Conservation (phyloP, 2,888 invertebrate species). For the Agrotis puta region DNA sequence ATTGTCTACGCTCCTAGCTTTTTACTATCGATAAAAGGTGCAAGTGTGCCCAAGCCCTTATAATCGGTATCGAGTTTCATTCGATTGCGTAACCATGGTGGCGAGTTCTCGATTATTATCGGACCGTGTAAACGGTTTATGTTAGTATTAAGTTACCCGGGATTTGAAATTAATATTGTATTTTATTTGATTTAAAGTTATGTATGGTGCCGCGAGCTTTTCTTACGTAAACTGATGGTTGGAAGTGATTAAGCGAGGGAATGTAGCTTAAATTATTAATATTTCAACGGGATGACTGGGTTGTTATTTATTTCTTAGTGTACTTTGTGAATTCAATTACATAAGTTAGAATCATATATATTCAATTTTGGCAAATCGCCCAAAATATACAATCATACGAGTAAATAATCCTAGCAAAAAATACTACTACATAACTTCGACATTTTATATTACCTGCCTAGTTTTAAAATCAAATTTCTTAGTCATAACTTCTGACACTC, state of each 20-base stretch:
- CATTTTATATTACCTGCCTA: background rate
- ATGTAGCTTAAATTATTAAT: background rate
- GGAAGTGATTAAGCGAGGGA: background rate
- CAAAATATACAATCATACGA: background rate
- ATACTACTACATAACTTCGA: background rate
- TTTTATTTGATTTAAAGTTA: conserved; percentile 45
- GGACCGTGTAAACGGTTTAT: conserved; percentile 54
- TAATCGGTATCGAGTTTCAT: conserved; percentile 60
- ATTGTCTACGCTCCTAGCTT: too few relatives aligned
- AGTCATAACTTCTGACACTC: background rate
- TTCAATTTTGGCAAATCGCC: too few relatives aligned
- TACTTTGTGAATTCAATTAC: too few relatives aligned
- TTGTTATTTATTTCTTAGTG: too few relatives aligned
- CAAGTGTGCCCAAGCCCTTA: conserved; percentile 35
- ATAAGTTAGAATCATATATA: too few relatives aligned
- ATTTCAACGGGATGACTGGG: background rate
- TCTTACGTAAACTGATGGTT: conserved; percentile 36
- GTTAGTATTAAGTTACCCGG: conserved; percentile 49
- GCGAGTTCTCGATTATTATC: conserved; percentile 64
- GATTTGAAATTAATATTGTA: conserved; percentile 56
- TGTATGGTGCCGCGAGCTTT: conserved; percentile 6
- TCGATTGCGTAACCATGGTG: conserved; percentile 61
- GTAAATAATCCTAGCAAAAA: background rate
- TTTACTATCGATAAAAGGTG: background rate
- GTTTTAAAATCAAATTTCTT: background rate